Evolutionary conservation across 1,140 invertebrate genomes (phyloP), one percentile per base, ranked within the genome.

Genomic region (Centruroides vittatus): DNA sequence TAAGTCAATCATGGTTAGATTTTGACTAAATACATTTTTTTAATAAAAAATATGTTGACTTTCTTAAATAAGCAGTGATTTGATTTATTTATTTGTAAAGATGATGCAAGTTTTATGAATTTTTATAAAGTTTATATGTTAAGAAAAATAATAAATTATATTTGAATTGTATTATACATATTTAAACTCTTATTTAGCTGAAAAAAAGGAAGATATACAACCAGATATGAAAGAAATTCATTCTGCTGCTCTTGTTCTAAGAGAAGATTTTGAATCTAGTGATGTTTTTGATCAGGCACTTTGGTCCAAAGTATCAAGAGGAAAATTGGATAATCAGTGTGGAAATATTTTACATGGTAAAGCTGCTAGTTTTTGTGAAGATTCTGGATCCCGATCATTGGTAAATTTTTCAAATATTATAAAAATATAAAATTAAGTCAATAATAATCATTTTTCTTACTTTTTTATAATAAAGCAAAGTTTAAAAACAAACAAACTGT

Each of bases 181-280:
- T 10, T 49, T 10, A 51, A 13, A 51, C 3, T 0, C 11, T 51
- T 10, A 13, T 51, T 51, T 34, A 51, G 50, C 12, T 34, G 50
- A 10, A 34, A 51, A 51, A 13, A 51, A 51, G 10, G 23, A 13
- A 5, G 50, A 34, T 5, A n/a, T 13, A 34, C 50, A 13, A 34
- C 23, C 23, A 34, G 50, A 51, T 7, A 51, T 34, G 47, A 68
- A 71, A 13, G 65, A 65, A 10, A 55, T 73, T 5, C 67, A 75
- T 57, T 66, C 70, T 49, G 64, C 72, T 46, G 67, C 68, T 9
- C 59, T 75, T 6, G 67, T 76, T 8, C 66, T 76, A 6, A 69
- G 75, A 60, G 74, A 76, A 64, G 73, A 74, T 63, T 76, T 76
- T 71, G 75, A 74, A 47, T 58, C 48, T 35, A 51, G 51, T 58